Conservation (phyloP, 2,888 invertebrate species). For the Sarcophaga carnaria region DNA sequence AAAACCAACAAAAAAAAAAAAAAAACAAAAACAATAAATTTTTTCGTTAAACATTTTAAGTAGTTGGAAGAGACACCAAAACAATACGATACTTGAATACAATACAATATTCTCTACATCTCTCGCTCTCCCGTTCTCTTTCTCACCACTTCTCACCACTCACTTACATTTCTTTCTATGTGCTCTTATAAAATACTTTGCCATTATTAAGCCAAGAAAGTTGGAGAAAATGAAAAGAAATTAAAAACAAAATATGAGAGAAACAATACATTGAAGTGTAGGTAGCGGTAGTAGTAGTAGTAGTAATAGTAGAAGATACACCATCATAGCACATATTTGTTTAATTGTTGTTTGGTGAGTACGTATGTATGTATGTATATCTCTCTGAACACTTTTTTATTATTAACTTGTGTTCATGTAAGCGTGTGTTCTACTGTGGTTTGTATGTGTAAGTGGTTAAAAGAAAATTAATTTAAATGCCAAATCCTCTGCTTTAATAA, state of each 20-base stretch:
- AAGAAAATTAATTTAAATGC: constrained; percentile 46
- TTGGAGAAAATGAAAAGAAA: neutral
- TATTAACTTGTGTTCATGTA: neutral
- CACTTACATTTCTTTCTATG: neutral
- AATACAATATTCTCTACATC: neutral
- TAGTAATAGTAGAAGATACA: neutral
- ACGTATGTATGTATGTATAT: neutral
- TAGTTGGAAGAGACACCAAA: constrained; percentile 52
- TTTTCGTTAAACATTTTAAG: constrained; percentile 45
- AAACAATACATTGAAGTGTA: constrained; percentile 31
- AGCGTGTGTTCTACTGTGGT: neutral
- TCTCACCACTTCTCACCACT: neutral
- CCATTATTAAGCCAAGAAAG: neutral
- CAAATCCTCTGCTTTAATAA: constrained; percentile 40
- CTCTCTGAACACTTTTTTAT: neutral
- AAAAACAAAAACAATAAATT: constrained; percentile 48
- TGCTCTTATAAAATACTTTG: neutral
- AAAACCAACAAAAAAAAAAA: neutral
- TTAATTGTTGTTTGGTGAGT: neutral
- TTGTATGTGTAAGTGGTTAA: constrained; percentile 32
- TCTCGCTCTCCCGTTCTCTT: neutral
- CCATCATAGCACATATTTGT: neutral
- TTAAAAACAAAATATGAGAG: neutral
- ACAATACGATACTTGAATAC: constrained; percentile 31
- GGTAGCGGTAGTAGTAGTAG: neutral